A percentile compares a stretch with the other conserved stretches of the same genome.
These are phyloP conservation scores for Drosophila nigritarsus DNA, from an alignment of 2,888 invertebrate genomes.

Conservation along the genomic window DNA sequence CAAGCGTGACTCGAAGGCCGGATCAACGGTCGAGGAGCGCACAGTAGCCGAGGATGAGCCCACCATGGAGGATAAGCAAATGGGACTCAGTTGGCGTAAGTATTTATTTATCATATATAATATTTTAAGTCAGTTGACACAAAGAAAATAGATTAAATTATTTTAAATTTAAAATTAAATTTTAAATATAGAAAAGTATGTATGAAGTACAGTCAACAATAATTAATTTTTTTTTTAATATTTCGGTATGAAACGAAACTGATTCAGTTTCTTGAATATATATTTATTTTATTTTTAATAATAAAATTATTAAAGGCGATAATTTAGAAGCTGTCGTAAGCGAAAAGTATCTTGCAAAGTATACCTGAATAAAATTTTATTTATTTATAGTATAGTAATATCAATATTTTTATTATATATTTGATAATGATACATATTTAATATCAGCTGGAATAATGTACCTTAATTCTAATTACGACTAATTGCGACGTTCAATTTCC, in stretches of 20 bases:
- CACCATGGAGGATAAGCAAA: slow-evolving; percentile 82
- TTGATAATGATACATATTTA: not conserved
- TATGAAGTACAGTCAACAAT: not conserved
- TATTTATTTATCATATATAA: slow-evolving; percentile 20
- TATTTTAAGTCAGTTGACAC: not conserved
- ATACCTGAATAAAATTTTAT: not conserved
- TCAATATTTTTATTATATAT: not conserved
- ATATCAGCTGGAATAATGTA: not conserved
- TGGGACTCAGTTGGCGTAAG: slow-evolving; percentile 87
- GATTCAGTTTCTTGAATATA: not conserved
- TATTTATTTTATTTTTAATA: not conserved
- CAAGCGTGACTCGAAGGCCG: slow-evolving; percentile 70
- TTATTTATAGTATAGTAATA: not conserved
- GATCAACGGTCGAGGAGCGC: slow-evolving; percentile 78
- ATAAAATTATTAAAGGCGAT: not conserved
- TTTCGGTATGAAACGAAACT: not conserved
- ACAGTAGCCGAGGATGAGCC: slow-evolving; percentile 84
- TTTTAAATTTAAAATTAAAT: not conserved
- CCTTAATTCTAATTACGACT: not conserved
- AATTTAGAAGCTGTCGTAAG: not conserved
- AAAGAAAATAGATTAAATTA: not conserved
- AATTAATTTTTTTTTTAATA: not conserved
- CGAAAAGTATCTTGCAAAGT: not conserved
- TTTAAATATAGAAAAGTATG: too few relatives aligned
- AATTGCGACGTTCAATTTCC: not conserved